Conservation (phyloP, 2,888 invertebrate genomes). For the Gymnoscelis rufifasciata region DNA sequence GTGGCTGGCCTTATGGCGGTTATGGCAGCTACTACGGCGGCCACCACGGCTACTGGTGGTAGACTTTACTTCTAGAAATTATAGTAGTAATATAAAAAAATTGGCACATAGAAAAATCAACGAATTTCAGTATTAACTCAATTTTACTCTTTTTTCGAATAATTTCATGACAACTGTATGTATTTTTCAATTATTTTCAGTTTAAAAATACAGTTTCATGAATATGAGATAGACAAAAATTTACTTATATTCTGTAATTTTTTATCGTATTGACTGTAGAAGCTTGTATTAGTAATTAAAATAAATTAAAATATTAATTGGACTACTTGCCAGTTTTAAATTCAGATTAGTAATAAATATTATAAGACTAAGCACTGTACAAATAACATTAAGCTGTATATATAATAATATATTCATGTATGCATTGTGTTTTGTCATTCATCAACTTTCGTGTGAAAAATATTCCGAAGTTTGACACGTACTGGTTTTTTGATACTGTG, state of each 20-base stretch:
- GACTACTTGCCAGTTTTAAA: conserved; percentile 11
- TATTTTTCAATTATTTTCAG: too few relatives aligned
- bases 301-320: background rate
- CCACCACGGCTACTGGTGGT: conserved; percentile 43
- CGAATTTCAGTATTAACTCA: background rate
- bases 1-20: conserved; percentile 33
- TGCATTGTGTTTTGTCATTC: background rate
- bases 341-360: background rate
- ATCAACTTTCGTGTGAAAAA: conserved; percentile 15
- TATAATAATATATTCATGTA: conserved; percentile 6
- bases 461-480: conserved; percentile 4
- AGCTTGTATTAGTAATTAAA: background rate
- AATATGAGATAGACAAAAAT: too few relatives aligned
- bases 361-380: conserved; percentile 7
- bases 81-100: too few relatives aligned
- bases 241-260: too few relatives aligned
- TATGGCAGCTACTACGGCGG: conserved; percentile 39
- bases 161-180: too few relatives aligned
- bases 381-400: conserved; percentile 12
- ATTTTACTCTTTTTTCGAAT: background rate
- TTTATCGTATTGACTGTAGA: too few relatives aligned
- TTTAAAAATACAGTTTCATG: too few relatives aligned
- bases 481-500: conserved; percentile 13
- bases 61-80: conserved; percentile 11
- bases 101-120: too few relatives aligned